Evolutionary conservation across 2,797 vertebrate genomes (phyloP).

Genomic region (Cheirogaleus major): DNA sequence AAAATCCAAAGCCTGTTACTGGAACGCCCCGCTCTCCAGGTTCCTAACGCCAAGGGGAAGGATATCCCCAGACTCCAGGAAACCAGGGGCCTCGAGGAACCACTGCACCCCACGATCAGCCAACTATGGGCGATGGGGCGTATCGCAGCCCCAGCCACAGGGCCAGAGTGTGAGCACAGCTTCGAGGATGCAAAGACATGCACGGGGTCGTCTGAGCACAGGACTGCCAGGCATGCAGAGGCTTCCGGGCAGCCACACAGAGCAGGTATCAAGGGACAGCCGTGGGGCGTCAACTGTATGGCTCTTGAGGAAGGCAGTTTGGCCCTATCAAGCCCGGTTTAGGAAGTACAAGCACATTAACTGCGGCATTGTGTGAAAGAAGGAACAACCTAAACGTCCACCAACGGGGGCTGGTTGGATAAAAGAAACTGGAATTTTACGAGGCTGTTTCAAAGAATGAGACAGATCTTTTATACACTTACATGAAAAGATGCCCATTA

Average conservation of each 20-base stretch:
- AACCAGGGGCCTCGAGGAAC: neutral
- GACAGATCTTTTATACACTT: neutral
- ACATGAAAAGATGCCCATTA: neutral
- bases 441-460: neutral
- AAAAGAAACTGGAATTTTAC: neutral
- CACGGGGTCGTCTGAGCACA: neutral
- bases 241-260: neutral
- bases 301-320: neutral
- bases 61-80: neutral
- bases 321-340: neutral
- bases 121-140: rapidly evolving
- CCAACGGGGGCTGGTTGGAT: neutral
- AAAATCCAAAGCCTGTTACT: neutral
- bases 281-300: rapidly evolving
- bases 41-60: neutral
- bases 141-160: rapidly evolving
- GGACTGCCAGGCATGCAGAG: neutral
- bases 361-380: rapidly evolving
- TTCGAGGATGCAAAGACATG: rapidly evolving
- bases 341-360: neutral
- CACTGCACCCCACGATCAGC: rapidly evolving
- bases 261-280: neutral
- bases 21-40: neutral
- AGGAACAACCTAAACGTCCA: neutral
- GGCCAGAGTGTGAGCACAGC: rapidly evolving